Conservation (phyloP, 2,888 invertebrate species). For the Drosophila recens region DNA sequence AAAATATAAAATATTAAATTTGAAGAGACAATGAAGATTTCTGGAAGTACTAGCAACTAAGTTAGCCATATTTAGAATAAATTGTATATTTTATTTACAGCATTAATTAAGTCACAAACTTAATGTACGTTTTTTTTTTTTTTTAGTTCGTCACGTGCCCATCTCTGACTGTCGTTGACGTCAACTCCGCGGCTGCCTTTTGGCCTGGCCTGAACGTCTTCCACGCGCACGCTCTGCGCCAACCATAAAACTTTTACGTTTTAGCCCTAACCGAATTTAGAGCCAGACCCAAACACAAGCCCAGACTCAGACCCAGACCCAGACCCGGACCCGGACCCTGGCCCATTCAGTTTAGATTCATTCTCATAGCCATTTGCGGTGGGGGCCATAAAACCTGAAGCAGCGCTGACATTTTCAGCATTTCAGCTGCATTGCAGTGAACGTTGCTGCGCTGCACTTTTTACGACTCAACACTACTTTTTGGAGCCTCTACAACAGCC, state of each 20-base stretch:
- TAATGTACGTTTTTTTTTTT: not conserved
- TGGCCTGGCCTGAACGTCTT: constrained; percentile 28
- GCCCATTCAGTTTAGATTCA: constrained; percentile 64
- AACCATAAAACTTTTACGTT: constrained; percentile 77
- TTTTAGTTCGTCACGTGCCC: constrained; percentile 8
- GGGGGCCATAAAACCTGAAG: constrained; percentile 63
- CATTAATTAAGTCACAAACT: not conserved
- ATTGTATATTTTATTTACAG: not conserved
- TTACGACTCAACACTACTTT: constrained; percentile 60
- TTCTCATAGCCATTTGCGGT: constrained; percentile 60
- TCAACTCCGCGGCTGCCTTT: constrained; percentile 17
- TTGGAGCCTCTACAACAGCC: constrained; percentile 39
- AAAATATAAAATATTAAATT: no score
- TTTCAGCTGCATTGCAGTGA: constrained; percentile 70
- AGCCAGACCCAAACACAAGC: constrained; percentile 17
- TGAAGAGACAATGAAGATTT: no score
- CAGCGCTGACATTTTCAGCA: constrained; percentile 70
- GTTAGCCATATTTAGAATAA: not conserved
- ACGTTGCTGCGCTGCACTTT: constrained; percentile 48
- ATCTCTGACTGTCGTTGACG: constrained; percentile 33
- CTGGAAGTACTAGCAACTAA: no score
- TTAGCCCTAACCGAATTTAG: constrained; percentile 70
- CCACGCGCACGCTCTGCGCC: constrained; percentile 53
- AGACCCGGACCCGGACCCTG: not conserved
- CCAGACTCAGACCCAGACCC: constrained; percentile 7